These are phyloP conservation scores for Epiblema foenella DNA, from an alignment of 2,888 invertebrate species.

Conservation along the genomic window DNA sequence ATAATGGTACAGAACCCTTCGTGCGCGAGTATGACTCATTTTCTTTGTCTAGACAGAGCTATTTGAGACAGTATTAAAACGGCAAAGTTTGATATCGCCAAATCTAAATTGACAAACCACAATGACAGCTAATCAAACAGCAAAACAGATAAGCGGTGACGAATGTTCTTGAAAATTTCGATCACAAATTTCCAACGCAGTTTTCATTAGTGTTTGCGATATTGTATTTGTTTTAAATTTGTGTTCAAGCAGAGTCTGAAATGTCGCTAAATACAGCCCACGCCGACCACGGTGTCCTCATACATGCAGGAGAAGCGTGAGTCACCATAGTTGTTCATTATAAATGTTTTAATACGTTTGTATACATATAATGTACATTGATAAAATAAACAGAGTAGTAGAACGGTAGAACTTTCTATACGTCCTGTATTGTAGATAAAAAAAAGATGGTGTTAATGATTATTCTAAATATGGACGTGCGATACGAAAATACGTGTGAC, in stretches of 20 bases:
- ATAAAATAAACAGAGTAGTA: constrained; percentile 44
- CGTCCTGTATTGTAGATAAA: constrained; percentile 8
- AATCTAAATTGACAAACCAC: no score
- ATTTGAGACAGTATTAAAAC: no score
- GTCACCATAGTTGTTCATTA: constrained; percentile 64
- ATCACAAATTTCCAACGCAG: constrained; percentile 38
- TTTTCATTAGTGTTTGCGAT: constrained; percentile 13
- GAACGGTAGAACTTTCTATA: constrained; percentile 19
- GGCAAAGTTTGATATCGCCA: no score
- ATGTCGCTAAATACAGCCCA: constrained; percentile 99
- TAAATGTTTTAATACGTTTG: no score
- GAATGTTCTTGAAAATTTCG: constrained; percentile 44
- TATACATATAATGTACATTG: constrained; percentile 50
- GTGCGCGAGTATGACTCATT: no score
- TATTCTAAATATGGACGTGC: background rate
- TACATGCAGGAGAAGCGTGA: constrained; percentile 98
- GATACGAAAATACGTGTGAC: background rate
- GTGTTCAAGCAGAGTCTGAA: constrained; percentile 37
- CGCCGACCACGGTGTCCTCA: constrained; percentile 96
- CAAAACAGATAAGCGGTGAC: constrained; percentile 35
- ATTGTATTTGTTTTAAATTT: constrained; percentile 13
- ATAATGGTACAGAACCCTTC: no score
- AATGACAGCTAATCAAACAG: background rate
- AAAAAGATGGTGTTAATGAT: background rate
- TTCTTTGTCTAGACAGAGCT: no score